A percentile compares a stretch with the other conserved stretches of the same genome.
phyloP scores from a whole-genome alignment of 2,888 invertebrate genomes.

The Bombylius discolor region DNA sequence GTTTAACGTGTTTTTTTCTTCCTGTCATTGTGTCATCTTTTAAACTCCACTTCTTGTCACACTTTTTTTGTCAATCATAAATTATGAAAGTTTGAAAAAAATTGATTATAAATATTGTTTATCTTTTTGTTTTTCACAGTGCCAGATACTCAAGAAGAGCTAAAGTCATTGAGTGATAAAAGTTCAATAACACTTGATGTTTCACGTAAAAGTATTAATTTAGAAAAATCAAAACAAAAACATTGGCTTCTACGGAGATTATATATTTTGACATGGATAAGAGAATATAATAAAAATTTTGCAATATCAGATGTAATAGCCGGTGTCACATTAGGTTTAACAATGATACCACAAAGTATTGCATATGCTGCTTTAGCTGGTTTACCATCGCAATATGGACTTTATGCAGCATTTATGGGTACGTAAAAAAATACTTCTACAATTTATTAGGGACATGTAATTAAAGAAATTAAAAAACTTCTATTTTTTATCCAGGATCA shows the following conservation, averaged over 20 bases:
- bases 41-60: no score
- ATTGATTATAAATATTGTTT: no score
- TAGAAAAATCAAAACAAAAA: constrained; percentile 1
- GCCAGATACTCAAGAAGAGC: constrained; percentile 1
- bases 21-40: no score
- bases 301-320: constrained; percentile 73
- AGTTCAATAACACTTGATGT: not conserved
- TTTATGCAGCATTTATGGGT: constrained; percentile 84
- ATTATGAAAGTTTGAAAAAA: no score
- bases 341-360: constrained; percentile 82
- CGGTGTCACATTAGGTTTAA: constrained; percentile 77
- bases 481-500: constrained; percentile 41
- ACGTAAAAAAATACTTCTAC: constrained; percentile 12
- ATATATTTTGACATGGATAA: constrained; percentile 52
- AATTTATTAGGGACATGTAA: not conserved
- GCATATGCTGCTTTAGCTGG: constrained; percentile 78
- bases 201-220: not conserved
- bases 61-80: no score
- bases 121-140: not conserved
- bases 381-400: constrained; percentile 76
- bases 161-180: not conserved
- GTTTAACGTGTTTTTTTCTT: no score
- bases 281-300: constrained; percentile 51
- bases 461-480: not conserved
- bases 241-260: constrained; percentile 32